Evolutionary conservation across 2,113 vertebrate species (phyloP), one percentile per base, ranked within the genome.

Genomic region (Micromys minutus): DNA sequence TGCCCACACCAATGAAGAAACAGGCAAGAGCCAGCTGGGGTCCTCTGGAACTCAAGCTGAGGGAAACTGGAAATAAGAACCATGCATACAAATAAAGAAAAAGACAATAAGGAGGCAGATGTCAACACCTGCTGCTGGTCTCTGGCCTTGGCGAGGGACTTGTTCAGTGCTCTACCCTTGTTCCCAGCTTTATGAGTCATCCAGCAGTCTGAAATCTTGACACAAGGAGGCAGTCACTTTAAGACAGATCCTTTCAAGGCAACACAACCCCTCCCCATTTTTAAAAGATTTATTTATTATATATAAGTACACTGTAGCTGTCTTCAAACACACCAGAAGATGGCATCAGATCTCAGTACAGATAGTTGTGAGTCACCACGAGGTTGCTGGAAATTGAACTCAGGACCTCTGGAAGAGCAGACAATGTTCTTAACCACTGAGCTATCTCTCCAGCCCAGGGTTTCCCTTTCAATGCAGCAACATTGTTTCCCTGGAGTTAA

Each of bases 41-140:
- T 24, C 45, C 77, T 76, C 0, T 3, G 67, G 75, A n/a, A 61
- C 22, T 57, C 34, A 0, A 63, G 59, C 42, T 88, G 39, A 67
- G 34, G 29, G 29, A 90, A 88, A 67, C 34, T 16, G 88, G 89
- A 83, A 94, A 93, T 89, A 67, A 67, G 71, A 90, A 90, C 22
- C 26, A 75, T 76, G 50, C 45, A 76, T 85, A 57, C n/a, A 90
- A 71, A 85, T 52, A 34, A 12, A 39, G 57, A 1, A 0, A 21
- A 8, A 7, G 31, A 67, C 2, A 47, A 16, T 1, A 26, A 36
- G 52, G 19, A 47, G 63, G 39, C 52, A 8, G 12, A 36, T 61
- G 81, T 88, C 77, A 16, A 47, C 55, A 0, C 63, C 29, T 63
- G 92, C 95, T 92, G 71, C 91, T 88, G 80, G 39, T 79, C 42